Evolutionary conservation across 2,797 vertebrate species (phyloP).

Genomic region (Botia kubotai): DNA sequence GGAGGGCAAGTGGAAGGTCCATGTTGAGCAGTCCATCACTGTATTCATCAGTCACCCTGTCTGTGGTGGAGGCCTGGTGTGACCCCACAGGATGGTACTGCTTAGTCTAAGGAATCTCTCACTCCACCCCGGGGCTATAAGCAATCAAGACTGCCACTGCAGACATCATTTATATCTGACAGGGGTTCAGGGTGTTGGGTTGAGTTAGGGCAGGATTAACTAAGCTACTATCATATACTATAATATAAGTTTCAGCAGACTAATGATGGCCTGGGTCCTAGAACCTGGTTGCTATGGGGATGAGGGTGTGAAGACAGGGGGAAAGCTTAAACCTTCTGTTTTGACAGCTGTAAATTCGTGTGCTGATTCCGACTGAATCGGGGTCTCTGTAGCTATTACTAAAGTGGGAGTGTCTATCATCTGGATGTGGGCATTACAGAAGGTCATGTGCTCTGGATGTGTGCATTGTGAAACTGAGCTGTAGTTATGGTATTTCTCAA

Average conservation of each 20-base stretch:
- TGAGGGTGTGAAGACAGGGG: not conserved
- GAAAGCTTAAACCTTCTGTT: constrained; percentile 35
- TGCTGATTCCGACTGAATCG: not conserved
- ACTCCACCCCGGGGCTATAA: constrained; percentile 52
- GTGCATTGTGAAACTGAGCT: not conserved
- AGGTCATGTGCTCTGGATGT: not conserved
- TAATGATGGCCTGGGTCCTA: constrained; percentile 69
- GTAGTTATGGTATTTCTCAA: no score
- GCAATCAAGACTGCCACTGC: constrained; percentile 70
- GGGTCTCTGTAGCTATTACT: not conserved
- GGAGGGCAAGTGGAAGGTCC: constrained; percentile 1
- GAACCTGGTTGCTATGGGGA: constrained; percentile 64
- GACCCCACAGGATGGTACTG: constrained; percentile 72
- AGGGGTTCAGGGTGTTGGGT: constrained; percentile 67
- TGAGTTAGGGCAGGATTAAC: constrained; percentile 72
- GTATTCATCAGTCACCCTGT: constrained; percentile 72
- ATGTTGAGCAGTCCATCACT: constrained; percentile 63
- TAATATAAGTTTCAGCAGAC: constrained; percentile 72
- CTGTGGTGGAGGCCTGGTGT: constrained; percentile 64
- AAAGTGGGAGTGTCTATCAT: not conserved
- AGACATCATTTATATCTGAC: constrained; percentile 76
- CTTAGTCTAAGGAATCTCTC: constrained; percentile 71
- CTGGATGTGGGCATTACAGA: not conserved
- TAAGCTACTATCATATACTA: constrained; percentile 67
- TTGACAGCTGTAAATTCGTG: not conserved